Percentiles rank a stretch among this genome's conserved stretches.
These are phyloP conservation scores for Pogonocichla stellata DNA, from an alignment of 2,113 vertebrate genomes.

Conservation along the genomic window DNA sequence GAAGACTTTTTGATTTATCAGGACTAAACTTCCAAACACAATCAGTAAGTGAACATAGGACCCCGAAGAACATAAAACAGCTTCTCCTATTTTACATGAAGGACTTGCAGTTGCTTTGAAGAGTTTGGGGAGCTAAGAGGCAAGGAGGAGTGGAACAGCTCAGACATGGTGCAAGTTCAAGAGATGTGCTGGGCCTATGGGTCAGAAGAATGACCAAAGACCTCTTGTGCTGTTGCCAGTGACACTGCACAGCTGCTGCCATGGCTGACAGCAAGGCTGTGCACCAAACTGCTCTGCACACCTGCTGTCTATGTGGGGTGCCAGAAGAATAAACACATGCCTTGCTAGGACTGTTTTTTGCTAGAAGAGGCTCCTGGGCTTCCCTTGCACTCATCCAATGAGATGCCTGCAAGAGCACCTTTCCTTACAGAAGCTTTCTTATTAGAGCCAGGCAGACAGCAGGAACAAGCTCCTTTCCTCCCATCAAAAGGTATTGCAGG, in stretches of 20 bases:
- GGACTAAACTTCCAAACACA: neutral
- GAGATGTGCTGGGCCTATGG: rapidly evolving
- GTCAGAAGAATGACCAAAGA: neutral
- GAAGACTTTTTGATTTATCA: neutral
- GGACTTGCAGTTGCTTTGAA: neutral
- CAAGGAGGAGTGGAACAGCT: neutral
- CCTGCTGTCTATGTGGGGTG: neutral
- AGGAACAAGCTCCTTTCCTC: neutral
- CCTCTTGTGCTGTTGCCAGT: neutral
- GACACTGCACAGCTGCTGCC: neutral
- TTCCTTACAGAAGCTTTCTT: neutral
- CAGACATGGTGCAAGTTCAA: neutral
- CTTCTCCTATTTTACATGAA: neutral
- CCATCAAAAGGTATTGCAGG: neutral
- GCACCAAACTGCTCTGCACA: neutral
- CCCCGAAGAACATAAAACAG: neutral
- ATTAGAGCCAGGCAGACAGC: neutral
- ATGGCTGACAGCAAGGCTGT: neutral
- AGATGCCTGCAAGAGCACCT: neutral
- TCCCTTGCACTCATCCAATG: neutral
- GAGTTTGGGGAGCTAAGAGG: neutral
- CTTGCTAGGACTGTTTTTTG: neutral
- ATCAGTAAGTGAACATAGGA: neutral
- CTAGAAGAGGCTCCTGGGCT: neutral
- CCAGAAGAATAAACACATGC: neutral